These are phyloP conservation scores for Hyposmocoma kahamanoa DNA, from an alignment of 1,140 invertebrate genomes.

Conservation along the genomic window DNA sequence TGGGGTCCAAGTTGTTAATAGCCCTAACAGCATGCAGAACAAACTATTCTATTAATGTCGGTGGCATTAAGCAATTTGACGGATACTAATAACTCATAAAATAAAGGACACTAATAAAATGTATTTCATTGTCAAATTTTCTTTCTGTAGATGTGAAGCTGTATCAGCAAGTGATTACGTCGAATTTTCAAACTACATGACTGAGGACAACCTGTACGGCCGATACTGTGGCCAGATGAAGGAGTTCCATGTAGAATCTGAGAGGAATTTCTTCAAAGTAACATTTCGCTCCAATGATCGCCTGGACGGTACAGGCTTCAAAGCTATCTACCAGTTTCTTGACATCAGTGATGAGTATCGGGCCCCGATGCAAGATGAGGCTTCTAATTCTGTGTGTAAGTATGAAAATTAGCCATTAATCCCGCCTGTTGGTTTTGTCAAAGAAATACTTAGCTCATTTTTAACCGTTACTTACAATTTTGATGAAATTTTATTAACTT, in stretches of 20 bases:
- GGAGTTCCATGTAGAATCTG: slow-evolving; percentile 88
- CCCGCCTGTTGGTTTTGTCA: background rate
- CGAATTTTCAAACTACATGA: slow-evolving; percentile 95
- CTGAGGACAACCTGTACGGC: slow-evolving; percentile 87
- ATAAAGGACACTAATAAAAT: no score
- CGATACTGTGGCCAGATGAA: slow-evolving; percentile 89
- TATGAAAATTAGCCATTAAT: slow-evolving; percentile 6
- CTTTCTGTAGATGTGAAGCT: slow-evolving; percentile 87
- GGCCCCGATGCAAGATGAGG: slow-evolving; percentile 48
- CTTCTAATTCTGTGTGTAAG: slow-evolving; percentile 47
- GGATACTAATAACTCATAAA: no score
- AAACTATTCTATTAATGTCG: no score
- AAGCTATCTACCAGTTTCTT: slow-evolving; percentile 90
- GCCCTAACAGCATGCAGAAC: no score
- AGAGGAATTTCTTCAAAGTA: slow-evolving; percentile 94
- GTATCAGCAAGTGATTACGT: slow-evolving; percentile 93
- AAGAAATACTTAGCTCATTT: background rate
- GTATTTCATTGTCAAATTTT: no score
- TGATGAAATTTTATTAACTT: no score
- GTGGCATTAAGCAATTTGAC: no score
- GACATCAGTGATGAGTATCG: slow-evolving; percentile 66
- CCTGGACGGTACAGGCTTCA: slow-evolving; percentile 94
- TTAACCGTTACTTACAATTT: no score
- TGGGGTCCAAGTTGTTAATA: no score
- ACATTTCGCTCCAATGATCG: slow-evolving; percentile 95